Base-by-base conservation (phyloP, 2,888 invertebrate genomes). In the Tridacna gigas region DNA sequence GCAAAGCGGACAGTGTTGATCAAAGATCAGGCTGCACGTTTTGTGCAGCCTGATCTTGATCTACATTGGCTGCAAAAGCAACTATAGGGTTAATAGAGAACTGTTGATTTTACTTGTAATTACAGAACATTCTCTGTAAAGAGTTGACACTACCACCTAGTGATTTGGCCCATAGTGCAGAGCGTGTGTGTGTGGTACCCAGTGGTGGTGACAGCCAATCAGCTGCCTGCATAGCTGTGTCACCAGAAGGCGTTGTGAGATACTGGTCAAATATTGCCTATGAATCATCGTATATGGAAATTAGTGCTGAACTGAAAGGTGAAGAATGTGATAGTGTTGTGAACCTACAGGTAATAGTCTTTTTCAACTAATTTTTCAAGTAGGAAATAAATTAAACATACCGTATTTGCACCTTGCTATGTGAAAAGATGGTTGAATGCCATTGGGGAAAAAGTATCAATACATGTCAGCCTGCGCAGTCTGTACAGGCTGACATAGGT, bases 191-290 rank as follows among this genome's bases (percentile, higher is more conserved):
- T 92, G 97, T 98, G 0, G 97, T 98, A 82, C 96, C 98, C 22
- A 97, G 97, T 0, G 96, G 96, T 45, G 80, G 81, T 20, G 93
- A 93, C 47, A 81, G 80, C 37, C 92, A 92, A 74, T 89, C 92
- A 25, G 91, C 92, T n/a, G 91, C 93, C 15, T 94, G 94, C 86
- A 87, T 99, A 90, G 98, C 98, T 22, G 98, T 98, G 0, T 98
- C 98, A 0, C 98, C 98, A 0, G 98, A 98, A 93, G 99, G 98
- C 56, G 96, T 97, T 74, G 97, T 98, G 0, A 96, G 98, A n/a
- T 98, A 97, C 95, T 99, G 99, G 99, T 96, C 97, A 0, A 97
- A 97, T 7, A 96, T 98, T 60, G 97, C 97, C 0, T 97, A 98
- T 90, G 98, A 98, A 93, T 97, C 97, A 0, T 97, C 97, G 0